phyloP scores from a whole-genome alignment of 1,140 invertebrate species.

The Drosophila arizonae region DNA sequence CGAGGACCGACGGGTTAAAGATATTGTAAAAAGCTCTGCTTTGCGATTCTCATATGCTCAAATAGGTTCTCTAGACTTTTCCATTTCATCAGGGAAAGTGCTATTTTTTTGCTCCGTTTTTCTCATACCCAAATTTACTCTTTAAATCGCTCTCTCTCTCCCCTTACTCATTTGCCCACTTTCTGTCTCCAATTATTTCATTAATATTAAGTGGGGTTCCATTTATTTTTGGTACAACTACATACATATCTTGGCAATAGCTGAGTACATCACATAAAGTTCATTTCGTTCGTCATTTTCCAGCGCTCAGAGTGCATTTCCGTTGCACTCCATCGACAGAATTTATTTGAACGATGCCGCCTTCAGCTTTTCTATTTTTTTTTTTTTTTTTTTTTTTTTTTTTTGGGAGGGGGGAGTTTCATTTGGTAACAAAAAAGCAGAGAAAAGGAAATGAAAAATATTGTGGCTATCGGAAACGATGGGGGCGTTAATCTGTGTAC shows the following conservation, averaged over 20 bases:
- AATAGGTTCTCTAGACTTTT: too few species aligned
- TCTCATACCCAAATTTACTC: not conserved
- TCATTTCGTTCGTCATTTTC: not conserved
- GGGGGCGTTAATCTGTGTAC: constrained; percentile 69
- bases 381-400: too few species aligned
- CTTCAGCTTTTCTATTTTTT: too few species aligned
- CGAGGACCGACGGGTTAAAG: too few species aligned
- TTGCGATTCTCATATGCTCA: too few species aligned
- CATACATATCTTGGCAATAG: not conserved
- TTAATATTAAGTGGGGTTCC: not conserved
- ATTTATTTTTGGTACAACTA: not conserved
- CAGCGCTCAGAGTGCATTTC: constrained; percentile 9
- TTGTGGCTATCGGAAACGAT: constrained; percentile 63
- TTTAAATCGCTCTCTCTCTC: too few species aligned
- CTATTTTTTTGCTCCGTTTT: too few species aligned
- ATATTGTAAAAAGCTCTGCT: too few species aligned
- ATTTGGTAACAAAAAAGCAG: constrained; percentile 1
- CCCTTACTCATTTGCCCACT: not conserved
- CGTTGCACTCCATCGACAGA: constrained; percentile 25
- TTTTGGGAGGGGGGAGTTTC: constrained; percentile 9
- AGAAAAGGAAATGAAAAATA: constrained; percentile 30
- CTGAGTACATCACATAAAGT: not conserved
- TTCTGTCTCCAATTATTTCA: not conserved
- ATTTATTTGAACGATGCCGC: constrained; percentile 34
- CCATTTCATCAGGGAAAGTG: too few species aligned